phyloP scores from a whole-genome alignment of 2,113 vertebrate species.

The Atrichornis clamosus region DNA sequence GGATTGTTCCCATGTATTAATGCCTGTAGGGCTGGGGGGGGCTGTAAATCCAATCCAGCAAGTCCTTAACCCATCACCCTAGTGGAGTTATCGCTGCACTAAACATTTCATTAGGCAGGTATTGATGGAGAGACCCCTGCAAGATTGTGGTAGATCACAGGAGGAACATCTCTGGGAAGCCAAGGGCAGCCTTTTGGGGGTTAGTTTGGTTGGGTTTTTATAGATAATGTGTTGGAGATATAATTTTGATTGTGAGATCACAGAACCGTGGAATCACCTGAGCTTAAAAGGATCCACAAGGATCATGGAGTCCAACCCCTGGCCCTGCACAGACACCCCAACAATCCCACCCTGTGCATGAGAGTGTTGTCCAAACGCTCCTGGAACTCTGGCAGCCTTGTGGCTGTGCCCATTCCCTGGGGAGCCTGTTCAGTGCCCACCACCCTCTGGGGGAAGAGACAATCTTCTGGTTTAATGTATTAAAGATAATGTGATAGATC shows the following conservation, averaged over 20 bases:
- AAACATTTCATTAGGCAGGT: neutral
- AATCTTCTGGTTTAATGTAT: neutral
- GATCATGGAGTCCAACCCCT: neutral
- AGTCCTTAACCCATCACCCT: neutral
- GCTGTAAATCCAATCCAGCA: neutral
- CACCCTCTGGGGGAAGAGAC: neutral
- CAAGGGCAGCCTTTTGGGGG: neutral
- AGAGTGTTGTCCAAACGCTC: rapidly evolving
- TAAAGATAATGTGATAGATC: neutral
- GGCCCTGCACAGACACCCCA: neutral
- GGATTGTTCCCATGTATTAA: neutral
- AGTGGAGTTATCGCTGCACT: rapidly evolving
- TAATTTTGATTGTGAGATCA: neutral
- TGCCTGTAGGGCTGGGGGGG: neutral
- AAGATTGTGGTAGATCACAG: too few species aligned
- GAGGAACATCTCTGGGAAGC: neutral
- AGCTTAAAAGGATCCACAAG: neutral
- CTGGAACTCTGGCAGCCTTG: neutral
- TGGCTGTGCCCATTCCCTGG: neutral
- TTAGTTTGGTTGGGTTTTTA: rapidly evolving
- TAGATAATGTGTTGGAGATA: neutral
- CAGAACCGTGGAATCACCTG: neutral
- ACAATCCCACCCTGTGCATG: neutral
- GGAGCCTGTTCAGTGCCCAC: neutral
- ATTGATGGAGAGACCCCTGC: rapidly evolving